Conservation (phyloP, 1,140 invertebrate genomes). For the Zaprionus gabonicus region DNA sequence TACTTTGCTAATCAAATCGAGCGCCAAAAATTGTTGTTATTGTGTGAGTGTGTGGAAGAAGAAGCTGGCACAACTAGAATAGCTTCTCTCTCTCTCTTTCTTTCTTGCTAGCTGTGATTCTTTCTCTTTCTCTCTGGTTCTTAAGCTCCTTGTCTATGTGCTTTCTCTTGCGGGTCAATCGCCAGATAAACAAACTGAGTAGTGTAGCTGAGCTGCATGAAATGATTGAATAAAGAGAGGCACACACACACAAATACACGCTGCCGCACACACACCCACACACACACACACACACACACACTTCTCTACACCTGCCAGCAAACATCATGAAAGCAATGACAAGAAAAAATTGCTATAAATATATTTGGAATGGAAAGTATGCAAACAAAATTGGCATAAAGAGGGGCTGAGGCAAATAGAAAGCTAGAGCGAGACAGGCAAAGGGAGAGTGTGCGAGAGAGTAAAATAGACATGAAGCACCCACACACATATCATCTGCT, state of each 20-base stretch:
- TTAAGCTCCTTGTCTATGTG: background rate
- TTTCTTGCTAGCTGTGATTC: slow-evolving; percentile 6
- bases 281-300: slow-evolving; percentile 24
- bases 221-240: slow-evolving; percentile 66
- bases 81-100: background rate
- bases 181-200: slow-evolving; percentile 43
- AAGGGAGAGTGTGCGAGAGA: background rate
- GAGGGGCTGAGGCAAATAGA: background rate
- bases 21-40: slow-evolving; percentile 62
- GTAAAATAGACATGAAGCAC: background rate
- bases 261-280: slow-evolving; percentile 4
- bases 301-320: slow-evolving; percentile 19
- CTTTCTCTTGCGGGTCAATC: slow-evolving; percentile 50
- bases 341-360: slow-evolving; percentile 73
- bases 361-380: slow-evolving; percentile 78
- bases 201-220: slow-evolving; percentile 63
- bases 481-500: slow-evolving; percentile 38
- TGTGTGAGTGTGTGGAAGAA: slow-evolving; percentile 12
- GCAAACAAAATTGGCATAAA: slow-evolving; percentile 64
- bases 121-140: background rate
- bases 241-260: slow-evolving; percentile 26
- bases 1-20: slow-evolving; percentile 74
- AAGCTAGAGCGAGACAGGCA: slow-evolving; percentile 7
- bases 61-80: slow-evolving; percentile 22
- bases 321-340: slow-evolving; percentile 67